phyloP scores from a whole-genome alignment of 2,888 invertebrate species.

The Phalera bucephala region DNA sequence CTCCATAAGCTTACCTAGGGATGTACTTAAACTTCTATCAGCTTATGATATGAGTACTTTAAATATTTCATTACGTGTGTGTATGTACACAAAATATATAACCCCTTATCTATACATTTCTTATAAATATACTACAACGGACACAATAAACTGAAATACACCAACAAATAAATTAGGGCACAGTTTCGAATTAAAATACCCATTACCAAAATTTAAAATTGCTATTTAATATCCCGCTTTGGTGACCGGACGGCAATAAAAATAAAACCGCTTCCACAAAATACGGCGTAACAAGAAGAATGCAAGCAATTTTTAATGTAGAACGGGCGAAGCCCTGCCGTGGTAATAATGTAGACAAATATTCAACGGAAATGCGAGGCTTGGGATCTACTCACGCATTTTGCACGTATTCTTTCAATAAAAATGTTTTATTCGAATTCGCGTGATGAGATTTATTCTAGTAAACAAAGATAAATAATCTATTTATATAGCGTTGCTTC shows the following conservation, averaged over 20 bases:
- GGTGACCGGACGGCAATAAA: constrained; percentile 54
- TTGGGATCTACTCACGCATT: constrained; percentile 15
- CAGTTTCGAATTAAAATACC: too few species aligned
- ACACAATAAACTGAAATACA: too few species aligned
- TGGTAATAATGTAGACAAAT: constrained; percentile 62
- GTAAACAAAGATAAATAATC: not conserved
- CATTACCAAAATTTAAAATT: constrained; percentile 49
- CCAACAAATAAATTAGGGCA: too few species aligned
- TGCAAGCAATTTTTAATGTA: constrained; percentile 81
- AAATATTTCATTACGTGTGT: too few species aligned
- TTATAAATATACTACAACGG: too few species aligned
- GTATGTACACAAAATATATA: too few species aligned
- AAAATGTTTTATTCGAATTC: not conserved
- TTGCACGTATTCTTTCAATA: constrained; percentile 11
- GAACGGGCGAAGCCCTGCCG: constrained; percentile 51
- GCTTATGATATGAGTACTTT: too few species aligned
- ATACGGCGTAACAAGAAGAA: constrained; percentile 71
- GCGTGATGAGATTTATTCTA: not conserved
- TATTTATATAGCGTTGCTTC: too few species aligned
- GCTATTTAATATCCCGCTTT: constrained; percentile 59
- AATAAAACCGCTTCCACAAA: constrained; percentile 60
- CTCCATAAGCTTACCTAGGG: too few species aligned
- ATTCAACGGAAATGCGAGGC: constrained; percentile 44
- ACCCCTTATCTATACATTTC: too few species aligned
- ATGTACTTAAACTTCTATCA: too few species aligned